Base-by-base conservation (phyloP, 2,888 invertebrate species). In the Orthosia incerta region DNA sequence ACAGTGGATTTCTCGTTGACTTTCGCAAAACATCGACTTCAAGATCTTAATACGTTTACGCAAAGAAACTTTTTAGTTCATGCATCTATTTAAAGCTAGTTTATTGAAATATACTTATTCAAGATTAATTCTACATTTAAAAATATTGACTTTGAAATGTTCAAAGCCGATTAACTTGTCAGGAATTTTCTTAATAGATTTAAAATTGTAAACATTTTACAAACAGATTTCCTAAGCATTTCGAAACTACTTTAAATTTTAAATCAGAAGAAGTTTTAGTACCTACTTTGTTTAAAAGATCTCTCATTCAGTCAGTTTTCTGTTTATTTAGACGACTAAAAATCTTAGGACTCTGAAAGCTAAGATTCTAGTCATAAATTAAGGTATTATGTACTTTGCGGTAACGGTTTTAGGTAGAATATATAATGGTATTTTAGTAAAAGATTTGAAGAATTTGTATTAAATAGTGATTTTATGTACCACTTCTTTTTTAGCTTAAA, bases 91-190 rank as follows among this genome's bases (percentile, higher is more conserved):
- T 16, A 39, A 3, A n/a, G 31, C 26, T 39, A 39, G 12, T 57
- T 39, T 39, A 57, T 2, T 60, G 20, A n/a, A 59, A 20, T 59
- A 59, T 59, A 20, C 20, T 20, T 20, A 48, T n/a, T 48, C 39
- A 18, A 48, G 9, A 18, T 46, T 13, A 20, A 16, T 7, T 13
- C 18, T 7, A 13, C 16, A 31, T 48, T 48, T 16, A 20, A 60
- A 67, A 2, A 39, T 46, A 39, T 39, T 61, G 39, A 61, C 3
- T n/a, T 53, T 60, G 18, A 26, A 23, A 18, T 59, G 4, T 13
- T 20, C 53, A 53, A 50, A 23, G 11, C 13, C 16, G 11, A 39
- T 48, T 66, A 26, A 60, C 48, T 53, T 60, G 67, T 76, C 59
- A 39, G 59, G 12, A 59, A 65, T 13, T 9, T 13, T 18, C 12